phyloP scores from a whole-genome alignment of 37 sponge, comb jelly and placozoan genomes.

The Ephydatia muelleri region DNA sequence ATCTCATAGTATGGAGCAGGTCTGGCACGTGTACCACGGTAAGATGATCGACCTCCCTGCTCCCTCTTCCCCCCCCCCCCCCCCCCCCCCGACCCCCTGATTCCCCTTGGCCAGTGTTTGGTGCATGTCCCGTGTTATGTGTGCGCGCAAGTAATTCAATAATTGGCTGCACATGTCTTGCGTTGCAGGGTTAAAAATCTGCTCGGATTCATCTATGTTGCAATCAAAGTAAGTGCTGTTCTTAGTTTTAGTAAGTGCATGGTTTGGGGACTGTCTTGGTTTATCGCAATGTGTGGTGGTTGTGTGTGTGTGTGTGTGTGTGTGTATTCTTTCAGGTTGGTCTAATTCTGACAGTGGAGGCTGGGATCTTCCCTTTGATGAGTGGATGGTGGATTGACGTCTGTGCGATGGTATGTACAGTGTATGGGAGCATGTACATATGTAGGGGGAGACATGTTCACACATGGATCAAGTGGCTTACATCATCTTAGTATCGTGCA shows the following conservation, averaged over 20 bases:
- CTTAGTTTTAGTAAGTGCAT: background rate
- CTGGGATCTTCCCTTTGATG: constrained; percentile 89
- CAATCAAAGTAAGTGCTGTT: constrained; percentile 54
- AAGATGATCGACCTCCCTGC: background rate
- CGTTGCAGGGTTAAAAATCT: constrained; percentile 38
- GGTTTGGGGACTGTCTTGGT: background rate
- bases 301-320: too few relatives aligned
- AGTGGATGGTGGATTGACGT: constrained; percentile 99
- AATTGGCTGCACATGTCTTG: background rate
- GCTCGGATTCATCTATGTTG: constrained; percentile 56
- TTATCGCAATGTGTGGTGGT: background rate
- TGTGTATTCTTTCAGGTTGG: constrained; percentile 54
- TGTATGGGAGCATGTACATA: background rate
- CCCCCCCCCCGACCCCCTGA: too few relatives aligned
- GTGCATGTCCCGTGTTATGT: too few relatives aligned
- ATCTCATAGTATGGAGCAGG: constrained; percentile 14
- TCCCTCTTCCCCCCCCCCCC: background rate
- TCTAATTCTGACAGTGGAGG: constrained; percentile 80
- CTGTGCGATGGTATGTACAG: constrained; percentile 83
- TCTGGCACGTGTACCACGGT: constrained; percentile 45
- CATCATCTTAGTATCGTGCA: too few relatives aligned
- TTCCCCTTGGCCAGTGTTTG: too few relatives aligned
- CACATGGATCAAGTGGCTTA: too few relatives aligned
- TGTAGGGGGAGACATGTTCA: too few relatives aligned
- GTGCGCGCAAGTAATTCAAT: background rate